Evolutionary conservation across 2,797 vertebrate species (phyloP).

Genomic region (Myotis daubentonii): DNA sequence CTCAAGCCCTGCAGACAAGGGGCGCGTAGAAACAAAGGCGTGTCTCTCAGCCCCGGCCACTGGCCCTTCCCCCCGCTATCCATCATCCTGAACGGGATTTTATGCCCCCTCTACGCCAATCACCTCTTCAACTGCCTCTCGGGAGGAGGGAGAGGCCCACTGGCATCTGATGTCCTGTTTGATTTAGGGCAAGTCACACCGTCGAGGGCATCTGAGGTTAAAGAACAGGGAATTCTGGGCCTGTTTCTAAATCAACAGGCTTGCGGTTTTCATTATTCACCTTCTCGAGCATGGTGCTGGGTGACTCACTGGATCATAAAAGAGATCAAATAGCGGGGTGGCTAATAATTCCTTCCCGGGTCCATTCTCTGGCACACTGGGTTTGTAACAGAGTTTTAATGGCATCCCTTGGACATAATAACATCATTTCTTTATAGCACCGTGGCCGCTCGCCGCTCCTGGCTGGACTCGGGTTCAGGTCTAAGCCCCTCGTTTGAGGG

Average conservation of each 20-base stretch:
- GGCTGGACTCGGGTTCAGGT: constrained; percentile 73
- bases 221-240: constrained; percentile 84
- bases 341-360: constrained; percentile 88
- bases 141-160: constrained; percentile 75
- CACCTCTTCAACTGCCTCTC: constrained; percentile 81
- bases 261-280: constrained; percentile 87
- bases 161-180: constrained; percentile 82
- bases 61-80: constrained; percentile 78
- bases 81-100: constrained; percentile 77
- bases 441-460: constrained; percentile 71
- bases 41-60: constrained; percentile 61
- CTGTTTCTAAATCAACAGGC: constrained; percentile 84
- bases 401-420: constrained; percentile 85
- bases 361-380: constrained; percentile 86
- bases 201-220: constrained; percentile 86
- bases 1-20: background rate
- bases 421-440: constrained; percentile 84
- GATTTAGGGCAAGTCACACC: constrained; percentile 85
- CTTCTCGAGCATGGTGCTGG: constrained; percentile 82
- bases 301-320: constrained; percentile 88
- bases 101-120: constrained; percentile 78
- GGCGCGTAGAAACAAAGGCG: constrained; percentile 69
- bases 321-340: constrained; percentile 88
- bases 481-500: constrained; percentile 79
- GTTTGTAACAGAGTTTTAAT: constrained; percentile 88